Percentiles rank a stretch among this genome's conserved stretches.
These are phyloP conservation scores for Drosophila monieri DNA, from an alignment of 2,888 invertebrate genomes.

Conservation along the genomic window DNA sequence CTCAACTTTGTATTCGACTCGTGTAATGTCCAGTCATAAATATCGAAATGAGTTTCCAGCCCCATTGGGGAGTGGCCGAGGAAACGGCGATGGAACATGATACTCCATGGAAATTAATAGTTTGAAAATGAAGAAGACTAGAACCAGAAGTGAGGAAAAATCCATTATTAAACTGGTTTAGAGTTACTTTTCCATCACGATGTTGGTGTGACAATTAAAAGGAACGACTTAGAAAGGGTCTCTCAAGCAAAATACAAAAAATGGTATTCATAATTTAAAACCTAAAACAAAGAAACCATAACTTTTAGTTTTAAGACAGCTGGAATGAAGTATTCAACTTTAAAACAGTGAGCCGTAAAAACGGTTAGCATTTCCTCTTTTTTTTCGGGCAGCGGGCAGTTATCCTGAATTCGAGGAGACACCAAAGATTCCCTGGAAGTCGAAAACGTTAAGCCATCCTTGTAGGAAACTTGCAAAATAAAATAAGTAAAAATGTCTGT, in stretches of 20 bases:
- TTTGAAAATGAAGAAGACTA: slow-evolving; percentile 3
- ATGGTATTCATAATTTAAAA: background rate
- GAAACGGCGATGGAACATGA: slow-evolving; percentile 10
- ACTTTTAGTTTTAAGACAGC: background rate
- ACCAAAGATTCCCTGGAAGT: slow-evolving; percentile 34
- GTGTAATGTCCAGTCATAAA: slow-evolving; percentile 39
- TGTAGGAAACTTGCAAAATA: slow-evolving; percentile 2
- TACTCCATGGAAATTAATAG: background rate
- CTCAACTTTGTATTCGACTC: slow-evolving; percentile 44
- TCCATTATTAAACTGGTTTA: slow-evolving; percentile 1
- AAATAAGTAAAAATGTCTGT: slow-evolving; percentile 5
- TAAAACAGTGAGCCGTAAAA: background rate
- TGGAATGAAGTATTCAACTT: background rate
- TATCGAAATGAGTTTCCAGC: slow-evolving; percentile 40
- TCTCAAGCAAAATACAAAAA: background rate
- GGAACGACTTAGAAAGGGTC: background rate
- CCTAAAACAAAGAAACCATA: background rate
- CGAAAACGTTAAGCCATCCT: slow-evolving; percentile 18
- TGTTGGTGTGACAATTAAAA: background rate
- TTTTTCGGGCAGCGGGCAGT: background rate
- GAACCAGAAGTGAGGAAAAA: background rate
- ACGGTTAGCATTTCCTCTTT: slow-evolving; percentile 1
- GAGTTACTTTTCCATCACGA: background rate
- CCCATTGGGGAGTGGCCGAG: slow-evolving; percentile 2
- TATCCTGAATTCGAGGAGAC: slow-evolving; percentile 7